These are phyloP conservation scores for Electrophaes corylata DNA, from an alignment of 2,888 invertebrate species.

Conservation along the genomic window DNA sequence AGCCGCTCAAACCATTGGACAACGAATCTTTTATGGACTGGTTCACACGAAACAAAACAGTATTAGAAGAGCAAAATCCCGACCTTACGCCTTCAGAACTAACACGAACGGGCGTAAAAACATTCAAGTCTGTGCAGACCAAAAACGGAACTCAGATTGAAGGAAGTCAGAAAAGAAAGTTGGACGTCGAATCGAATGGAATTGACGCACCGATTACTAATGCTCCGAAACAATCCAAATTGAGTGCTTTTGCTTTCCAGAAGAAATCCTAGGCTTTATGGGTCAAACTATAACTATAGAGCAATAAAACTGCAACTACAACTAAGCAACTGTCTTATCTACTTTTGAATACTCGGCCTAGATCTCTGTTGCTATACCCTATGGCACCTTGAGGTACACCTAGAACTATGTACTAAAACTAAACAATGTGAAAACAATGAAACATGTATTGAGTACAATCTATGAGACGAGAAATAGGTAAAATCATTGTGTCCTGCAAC, in stretches of 20 bases:
- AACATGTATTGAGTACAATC: no score
- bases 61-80: conserved; percentile 83
- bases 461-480: neutral
- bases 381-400: no score
- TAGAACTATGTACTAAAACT: no score
- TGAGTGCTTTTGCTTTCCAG: conserved; percentile 76
- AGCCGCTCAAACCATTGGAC: conserved; percentile 64
- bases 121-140: conserved; percentile 74
- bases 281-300: no score
- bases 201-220: conserved; percentile 51
- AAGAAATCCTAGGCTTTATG: conserved; percentile 57
- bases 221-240: conserved; percentile 76
- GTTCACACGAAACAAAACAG: conserved; percentile 83
- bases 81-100: conserved; percentile 81
- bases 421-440: no score
- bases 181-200: conserved; percentile 56
- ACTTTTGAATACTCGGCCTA: no score
- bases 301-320: neutral
- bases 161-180: conserved; percentile 65
- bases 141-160: conserved; percentile 45
- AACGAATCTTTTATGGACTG: conserved; percentile 85
- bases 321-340: no score
- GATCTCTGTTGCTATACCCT: no score
- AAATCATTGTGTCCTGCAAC: neutral
- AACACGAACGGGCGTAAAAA: conserved; percentile 80